These are phyloP conservation scores for Zonitis immaculata DNA, from an alignment of 2,888 invertebrate genomes.

Conservation along the genomic window DNA sequence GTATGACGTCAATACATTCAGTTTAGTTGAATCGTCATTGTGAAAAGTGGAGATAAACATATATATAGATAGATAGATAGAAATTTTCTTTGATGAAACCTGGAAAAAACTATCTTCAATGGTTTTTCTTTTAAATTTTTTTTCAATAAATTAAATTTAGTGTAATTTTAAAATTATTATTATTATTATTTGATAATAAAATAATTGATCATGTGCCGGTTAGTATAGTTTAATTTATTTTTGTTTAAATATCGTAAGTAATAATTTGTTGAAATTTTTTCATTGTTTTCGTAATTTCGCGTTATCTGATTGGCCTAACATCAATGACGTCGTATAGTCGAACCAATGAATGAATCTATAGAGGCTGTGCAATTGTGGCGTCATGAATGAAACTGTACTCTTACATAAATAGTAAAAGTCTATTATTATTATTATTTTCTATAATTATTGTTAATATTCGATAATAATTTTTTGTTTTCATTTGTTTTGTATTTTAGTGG, in stretches of 20 bases:
- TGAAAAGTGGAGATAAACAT: slow-evolving; percentile 8
- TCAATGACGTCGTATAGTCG: neutral
- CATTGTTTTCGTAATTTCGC: neutral
- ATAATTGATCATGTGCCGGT: neutral
- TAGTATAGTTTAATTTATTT: neutral
- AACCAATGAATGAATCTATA: neutral
- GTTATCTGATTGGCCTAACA: neutral
- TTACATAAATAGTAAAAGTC: neutral
- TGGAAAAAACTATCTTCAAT: too few relatives aligned
- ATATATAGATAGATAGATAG: too few relatives aligned
- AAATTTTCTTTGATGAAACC: too few relatives aligned
- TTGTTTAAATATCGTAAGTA: too few relatives aligned
- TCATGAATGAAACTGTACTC: neutral
- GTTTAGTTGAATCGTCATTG: slow-evolving; percentile 19
- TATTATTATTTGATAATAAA: neutral
- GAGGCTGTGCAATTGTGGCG: neutral
- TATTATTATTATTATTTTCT: neutral
- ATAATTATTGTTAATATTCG: neutral
- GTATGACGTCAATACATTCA: slow-evolving; percentile 38
- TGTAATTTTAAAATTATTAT: neutral
- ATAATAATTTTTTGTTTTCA: neutral
- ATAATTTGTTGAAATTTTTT: neutral
- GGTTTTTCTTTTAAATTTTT: too few relatives aligned
- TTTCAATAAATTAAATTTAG: too few relatives aligned
- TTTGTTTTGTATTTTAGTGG: slow-evolving; percentile 59